Conservation (phyloP, 2,113 vertebrate species). For the Apteryx owenii region DNA sequence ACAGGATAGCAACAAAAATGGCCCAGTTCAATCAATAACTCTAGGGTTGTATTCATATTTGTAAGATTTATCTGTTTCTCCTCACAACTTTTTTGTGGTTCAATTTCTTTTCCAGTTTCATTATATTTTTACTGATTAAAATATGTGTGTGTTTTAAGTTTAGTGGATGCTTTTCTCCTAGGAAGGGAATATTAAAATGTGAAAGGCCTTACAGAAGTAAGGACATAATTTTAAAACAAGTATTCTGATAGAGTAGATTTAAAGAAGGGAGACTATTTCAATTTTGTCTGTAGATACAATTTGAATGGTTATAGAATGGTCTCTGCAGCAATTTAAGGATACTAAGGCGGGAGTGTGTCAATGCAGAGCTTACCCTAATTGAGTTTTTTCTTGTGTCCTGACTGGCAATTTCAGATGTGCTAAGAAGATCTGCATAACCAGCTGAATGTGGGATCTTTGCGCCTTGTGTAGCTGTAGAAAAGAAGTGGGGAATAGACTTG, state of each 20-base stretch:
- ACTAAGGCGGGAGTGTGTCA: not conserved
- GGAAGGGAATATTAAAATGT: not conserved
- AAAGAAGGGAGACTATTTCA: not conserved
- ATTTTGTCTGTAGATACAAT: not conserved
- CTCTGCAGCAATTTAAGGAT: not conserved
- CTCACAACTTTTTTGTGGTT: not conserved
- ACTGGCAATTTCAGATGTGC: not conserved
- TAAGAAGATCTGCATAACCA: not conserved
- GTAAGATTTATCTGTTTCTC: not conserved
- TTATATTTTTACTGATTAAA: not conserved
- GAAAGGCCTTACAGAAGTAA: not conserved
- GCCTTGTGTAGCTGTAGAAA: not conserved
- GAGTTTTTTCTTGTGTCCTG: not conserved
- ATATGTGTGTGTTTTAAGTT: not conserved
- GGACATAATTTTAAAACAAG: not conserved
- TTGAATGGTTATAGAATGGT: not conserved
- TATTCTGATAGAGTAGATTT: not conserved
- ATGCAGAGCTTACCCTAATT: not conserved
- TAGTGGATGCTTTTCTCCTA: not conserved
- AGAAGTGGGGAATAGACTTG: not conserved
- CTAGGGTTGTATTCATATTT: not conserved
- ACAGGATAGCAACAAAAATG: not conserved
- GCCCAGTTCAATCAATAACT: not conserved
- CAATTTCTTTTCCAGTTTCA: not conserved
- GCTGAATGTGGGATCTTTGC: not conserved